A percentile compares a stretch with the other conserved stretches of the same genome.
Conservation (phyloP, 2,113 vertebrate species). For the Embiotoca jacksoni region DNA sequence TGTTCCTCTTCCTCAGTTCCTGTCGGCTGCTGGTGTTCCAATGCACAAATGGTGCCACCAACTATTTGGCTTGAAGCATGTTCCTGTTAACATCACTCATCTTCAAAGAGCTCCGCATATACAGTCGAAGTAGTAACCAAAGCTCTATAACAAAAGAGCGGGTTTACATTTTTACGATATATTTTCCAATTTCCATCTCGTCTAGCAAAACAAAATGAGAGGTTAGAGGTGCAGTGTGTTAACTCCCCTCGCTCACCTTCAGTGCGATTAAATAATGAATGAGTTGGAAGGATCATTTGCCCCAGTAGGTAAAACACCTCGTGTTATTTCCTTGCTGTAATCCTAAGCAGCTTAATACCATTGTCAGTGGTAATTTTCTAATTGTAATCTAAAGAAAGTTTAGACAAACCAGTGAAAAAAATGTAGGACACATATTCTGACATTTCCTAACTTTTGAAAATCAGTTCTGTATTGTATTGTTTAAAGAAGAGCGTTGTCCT, state of each 20-base stretch:
- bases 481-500: neutral
- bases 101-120: conserved; percentile 25
- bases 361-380: too few species aligned
- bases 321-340: conserved; percentile 24
- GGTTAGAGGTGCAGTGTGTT: conserved; percentile 17
- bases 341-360: neutral
- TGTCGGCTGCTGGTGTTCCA: conserved; percentile 36
- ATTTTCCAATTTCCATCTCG: neutral
- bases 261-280: conserved; percentile 69
- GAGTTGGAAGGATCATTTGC: conserved; percentile 41
- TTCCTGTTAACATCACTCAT: conserved; percentile 49
- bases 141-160: neutral
- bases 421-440: neutral
- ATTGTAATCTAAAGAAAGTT: too few species aligned
- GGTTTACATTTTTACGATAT: neutral
- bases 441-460: conserved; percentile 4
- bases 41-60: conserved; percentile 45
- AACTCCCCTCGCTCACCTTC: conserved; percentile 41
- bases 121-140: conserved; percentile 13
- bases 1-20: conserved; percentile 35
- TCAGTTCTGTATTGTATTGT: conserved; percentile 11
- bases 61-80: conserved; percentile 39
- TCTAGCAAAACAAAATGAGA: neutral
- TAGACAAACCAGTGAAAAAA: neutral
- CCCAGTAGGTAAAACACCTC: conserved; percentile 28